Base-by-base conservation (phyloP, 1,140 invertebrate species). In the Tetraneura akinire region DNA sequence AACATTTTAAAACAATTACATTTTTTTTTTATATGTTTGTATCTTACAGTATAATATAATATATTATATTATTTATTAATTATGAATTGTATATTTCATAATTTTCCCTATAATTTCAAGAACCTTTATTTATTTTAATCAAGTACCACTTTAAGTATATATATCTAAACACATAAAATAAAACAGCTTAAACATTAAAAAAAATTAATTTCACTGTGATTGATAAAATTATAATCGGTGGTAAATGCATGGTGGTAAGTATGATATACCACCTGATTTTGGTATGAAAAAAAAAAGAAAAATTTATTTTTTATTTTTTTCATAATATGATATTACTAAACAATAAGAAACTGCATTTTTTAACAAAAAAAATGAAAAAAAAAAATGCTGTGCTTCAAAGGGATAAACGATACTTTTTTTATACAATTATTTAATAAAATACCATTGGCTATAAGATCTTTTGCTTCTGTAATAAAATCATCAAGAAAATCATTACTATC, bases 171-270 rank as follows among this genome's bases (percentile, higher is more conserved):
- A n/a, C n/a, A n/a, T n/a, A n/a, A n/a, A n/a, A n/a, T n/a, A n/a
- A n/a, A n/a, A n/a, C n/a, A n/a, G n/a, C n/a, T n/a, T n/a, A n/a
- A n/a, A n/a, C n/a, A n/a, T n/a, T n/a, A n/a, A 53, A 11, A 5
- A 53, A 11, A 5, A 53, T 53, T 53, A 53, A 53, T 53, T 53
- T 53, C 11, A n/a, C 11, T 53, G 11, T 53, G n/a, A 53, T n/a
- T 18, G 2, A 18, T 53, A 53, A 53, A 53, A 53, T 53, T 53
- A 53, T 53, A 53, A 53, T 4, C 9, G 55, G 55, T 57, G 55
- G 55, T 57, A 57, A 57, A 57, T 57, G n/a, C 23, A 23, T 6
- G 55, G 55, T 57, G 55, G 55, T 57, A 57, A 57, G 55, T 57
- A 57, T 57, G 55, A n/a, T 21, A 57, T 57, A 57, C 55, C 55